Evolutionary conservation across 1,140 invertebrate genomes (phyloP), one percentile per base, ranked within the genome.

Genomic region (Zelostemma sp.): DNA sequence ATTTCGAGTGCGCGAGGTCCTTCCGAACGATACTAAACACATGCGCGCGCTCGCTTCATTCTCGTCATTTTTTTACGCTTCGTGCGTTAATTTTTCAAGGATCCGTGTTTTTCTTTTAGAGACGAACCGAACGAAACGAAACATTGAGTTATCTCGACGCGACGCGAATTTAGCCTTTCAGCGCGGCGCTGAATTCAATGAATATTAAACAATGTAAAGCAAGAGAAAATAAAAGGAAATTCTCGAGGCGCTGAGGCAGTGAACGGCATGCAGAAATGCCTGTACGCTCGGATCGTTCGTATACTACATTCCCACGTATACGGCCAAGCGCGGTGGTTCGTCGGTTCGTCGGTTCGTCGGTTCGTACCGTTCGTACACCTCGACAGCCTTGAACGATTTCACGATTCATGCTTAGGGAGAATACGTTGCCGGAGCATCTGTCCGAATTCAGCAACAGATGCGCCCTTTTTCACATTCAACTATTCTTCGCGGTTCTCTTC

Each of bases 341-440:
- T n/a, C n/a, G n/a, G n/a, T n/a, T n/a, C n/a, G n/a, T n/a, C n/a
- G n/a, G n/a, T n/a, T n/a, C 33, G 68, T 8, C 38, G 40, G 15
- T 41, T 28, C 38, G 53, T 31, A 31, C n/a, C n/a, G n/a, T n/a
- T n/a, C n/a, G n/a, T 57, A 38, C 35, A 59, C 25, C 19, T 15
- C 38, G 9, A 17, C 40, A 57, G 59, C 62, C 65, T 74, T 72
- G 68, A 56, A 43, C 64, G 28, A 73, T 73, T 78, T 74, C 58
- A 61, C 63, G 64, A 76, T 71, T 68, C 60, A 63, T 33, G 46
- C 62, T 43, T 16, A 12, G 63, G 46, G 68, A 73, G 74, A 72
- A 66, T 63, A 50, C 48, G 3, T 17, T 35, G 8, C 0, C 18
- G 15, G 17, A 16, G 18, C 43, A 46, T 16, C 9, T 8, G 8